Percentiles rank a stretch among this genome's conserved stretches.
phyloP scores from a whole-genome alignment of 2,797 vertebrate species.

The Nasua narica region DNA sequence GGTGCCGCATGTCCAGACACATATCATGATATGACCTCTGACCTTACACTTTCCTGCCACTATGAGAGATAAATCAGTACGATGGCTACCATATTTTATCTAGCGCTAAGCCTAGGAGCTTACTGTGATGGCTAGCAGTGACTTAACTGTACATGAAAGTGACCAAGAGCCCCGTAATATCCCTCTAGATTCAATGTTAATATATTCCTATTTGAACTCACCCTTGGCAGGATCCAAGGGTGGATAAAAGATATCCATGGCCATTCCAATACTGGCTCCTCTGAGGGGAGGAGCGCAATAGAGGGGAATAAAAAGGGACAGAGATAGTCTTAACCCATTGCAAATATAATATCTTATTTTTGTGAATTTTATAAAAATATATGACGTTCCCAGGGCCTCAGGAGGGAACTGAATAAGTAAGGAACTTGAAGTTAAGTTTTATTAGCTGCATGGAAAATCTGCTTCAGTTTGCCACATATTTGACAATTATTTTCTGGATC shows the following conservation, averaged over 20 bases:
- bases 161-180: not conserved
- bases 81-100: not conserved
- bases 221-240: not conserved
- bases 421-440: not conserved
- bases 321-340: not conserved
- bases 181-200: not conserved
- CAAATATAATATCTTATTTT: not conserved
- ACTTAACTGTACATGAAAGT: not conserved
- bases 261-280: not conserved
- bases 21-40: not conserved
- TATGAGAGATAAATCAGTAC: not conserved
- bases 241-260: not conserved
- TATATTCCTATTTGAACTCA: not conserved
- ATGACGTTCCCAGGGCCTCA: not conserved
- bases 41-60: not conserved
- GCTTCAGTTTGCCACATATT: not conserved
- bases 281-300: not conserved
- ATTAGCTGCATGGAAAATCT: not conserved
- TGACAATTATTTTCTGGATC: constrained; percentile 6
- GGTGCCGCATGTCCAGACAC: not conserved
- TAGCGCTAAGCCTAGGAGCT: not conserved
- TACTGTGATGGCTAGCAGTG: not conserved
- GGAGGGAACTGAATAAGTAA: not conserved
- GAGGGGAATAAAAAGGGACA: not conserved
- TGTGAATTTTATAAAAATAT: not conserved